Percentiles rank a stretch among this genome's conserved stretches.
phyloP scores from a whole-genome alignment of 2,113 vertebrate genomes.

The Cyprinodon brontotheroides region DNA sequence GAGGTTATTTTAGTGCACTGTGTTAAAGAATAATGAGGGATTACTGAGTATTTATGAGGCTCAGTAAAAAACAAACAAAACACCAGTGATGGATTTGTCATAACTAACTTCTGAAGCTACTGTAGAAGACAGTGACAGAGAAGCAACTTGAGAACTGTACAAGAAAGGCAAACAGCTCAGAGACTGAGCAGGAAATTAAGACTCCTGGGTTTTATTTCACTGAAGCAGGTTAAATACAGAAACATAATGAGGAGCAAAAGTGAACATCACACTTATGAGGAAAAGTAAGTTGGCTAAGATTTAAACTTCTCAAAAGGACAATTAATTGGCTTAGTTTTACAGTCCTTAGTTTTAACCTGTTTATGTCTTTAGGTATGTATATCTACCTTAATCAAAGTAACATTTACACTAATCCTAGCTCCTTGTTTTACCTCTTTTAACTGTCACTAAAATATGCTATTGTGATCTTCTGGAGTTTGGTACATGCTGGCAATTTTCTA shows the following conservation, averaged over 20 bases:
- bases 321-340: slow-evolving; percentile 6
- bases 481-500: neutral
- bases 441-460: neutral
- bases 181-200: slow-evolving; percentile 13
- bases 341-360: neutral
- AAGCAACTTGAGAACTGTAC: neutral
- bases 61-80: slow-evolving; percentile 33
- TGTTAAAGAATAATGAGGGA: slow-evolving; percentile 65
- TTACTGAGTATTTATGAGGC: slow-evolving; percentile 51
- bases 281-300: slow-evolving; percentile 14
- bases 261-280: slow-evolving; percentile 6
- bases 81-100: slow-evolving; percentile 13
- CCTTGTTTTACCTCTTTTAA: neutral
- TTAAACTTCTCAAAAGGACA: slow-evolving; percentile 16
- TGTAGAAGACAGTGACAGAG: neutral
- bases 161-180: slow-evolving; percentile 27
- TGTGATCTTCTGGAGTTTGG: neutral
- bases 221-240: slow-evolving; percentile 50
- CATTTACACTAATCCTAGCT: slow-evolving; percentile 13
- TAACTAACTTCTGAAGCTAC: slow-evolving; percentile 18
- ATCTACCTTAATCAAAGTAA: slow-evolving; percentile 22
- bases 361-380: neutral
- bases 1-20: slow-evolving; percentile 37
- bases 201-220: slow-evolving; percentile 41
- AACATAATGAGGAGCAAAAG: slow-evolving; percentile 19